phyloP scores from a whole-genome alignment of 35 echinoderm and acorn worm species.

The Hemicentrotus pulcherrimus region DNA sequence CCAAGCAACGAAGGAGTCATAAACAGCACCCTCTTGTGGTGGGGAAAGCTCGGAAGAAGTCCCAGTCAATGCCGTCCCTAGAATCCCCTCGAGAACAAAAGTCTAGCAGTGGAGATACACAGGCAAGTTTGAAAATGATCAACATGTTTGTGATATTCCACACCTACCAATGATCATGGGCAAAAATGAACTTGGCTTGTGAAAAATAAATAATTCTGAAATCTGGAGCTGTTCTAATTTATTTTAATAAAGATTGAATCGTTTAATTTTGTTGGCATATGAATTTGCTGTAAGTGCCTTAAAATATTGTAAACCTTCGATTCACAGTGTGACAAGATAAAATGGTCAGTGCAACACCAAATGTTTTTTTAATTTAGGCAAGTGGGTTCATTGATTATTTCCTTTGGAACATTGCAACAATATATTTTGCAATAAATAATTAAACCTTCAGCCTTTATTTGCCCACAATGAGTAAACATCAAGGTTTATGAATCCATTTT shows the following conservation, averaged over 20 bases:
- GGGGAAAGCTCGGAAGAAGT: constrained; percentile 25
- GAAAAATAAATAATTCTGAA: neutral
- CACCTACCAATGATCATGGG: neutral
- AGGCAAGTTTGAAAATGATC: neutral
- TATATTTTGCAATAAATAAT: neutral
- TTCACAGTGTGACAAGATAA: too few species aligned
- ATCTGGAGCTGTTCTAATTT: neutral
- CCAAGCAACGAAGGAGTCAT: neutral
- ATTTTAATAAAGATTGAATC: too few species aligned
- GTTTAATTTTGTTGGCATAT: too few species aligned
- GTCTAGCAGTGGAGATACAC: constrained; percentile 37
- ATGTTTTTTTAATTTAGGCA: neutral
- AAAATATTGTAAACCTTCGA: too few species aligned
- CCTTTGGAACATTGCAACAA: too few species aligned
- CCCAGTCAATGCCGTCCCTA: neutral
- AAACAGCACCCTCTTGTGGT: constrained; percentile 12
- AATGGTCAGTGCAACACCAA: too few species aligned
- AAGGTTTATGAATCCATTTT: neutral
- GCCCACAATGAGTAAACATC: neutral
- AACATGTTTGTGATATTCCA: neutral
- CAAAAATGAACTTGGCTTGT: neutral
- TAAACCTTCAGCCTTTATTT: neutral
- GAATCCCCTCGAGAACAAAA: constrained; percentile 13
- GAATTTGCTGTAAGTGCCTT: too few species aligned
- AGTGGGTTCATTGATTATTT: too few species aligned